Base-by-base conservation (phyloP, 2,113 vertebrate genomes). In the Megaptera novaeangliae region DNA sequence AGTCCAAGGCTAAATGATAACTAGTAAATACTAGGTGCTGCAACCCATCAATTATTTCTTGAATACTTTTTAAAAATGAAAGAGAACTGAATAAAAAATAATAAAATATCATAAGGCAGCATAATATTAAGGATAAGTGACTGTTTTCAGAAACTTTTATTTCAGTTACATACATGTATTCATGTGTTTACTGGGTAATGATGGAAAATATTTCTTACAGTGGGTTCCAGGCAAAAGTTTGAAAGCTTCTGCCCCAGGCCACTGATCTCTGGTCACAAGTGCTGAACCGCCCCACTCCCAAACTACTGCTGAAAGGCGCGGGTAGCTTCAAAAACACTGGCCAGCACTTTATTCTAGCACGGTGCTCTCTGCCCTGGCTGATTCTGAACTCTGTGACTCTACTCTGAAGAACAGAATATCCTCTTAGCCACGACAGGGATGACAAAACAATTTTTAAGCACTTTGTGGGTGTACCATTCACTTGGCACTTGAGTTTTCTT, bases 91-190 rank as follows among this genome's bases (percentile, higher is more conserved):
- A 44, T 13, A 77, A 46, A 69, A 95, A 93, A 61, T 81, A 93
- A 61, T 81, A 63, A 93, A 89, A 55, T 88, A 75, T 25, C 63
- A 68, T 57, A 96, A 95, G 29, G 46, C 18, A 80, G 41, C 14
- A 92, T 36, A 74, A 86, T 72, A 89, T 82, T 96, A 85, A 64
- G 49, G 29, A 39, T 83, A 66, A 96, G 18, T 44, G 64, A 89
- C 2, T 81, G 18, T 69, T 95, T 92, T 95, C 72, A 96, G 80
- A 97, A 69, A 88, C 41, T 63, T 92, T 94, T 64, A 92, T 91
- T 84, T 94, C 34, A 92, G 52, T 69, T 87, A 88, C 23, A 68
- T 71, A 81, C 9, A 64, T 17, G 15, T 44, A 85, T 39, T 17
- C 29, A 57, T 55, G 9, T 49, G 27, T 78, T 94, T 93, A 93